Evolutionary conservation across 1,140 invertebrate species (phyloP).

Genomic region (Panulirus ornatus): DNA sequence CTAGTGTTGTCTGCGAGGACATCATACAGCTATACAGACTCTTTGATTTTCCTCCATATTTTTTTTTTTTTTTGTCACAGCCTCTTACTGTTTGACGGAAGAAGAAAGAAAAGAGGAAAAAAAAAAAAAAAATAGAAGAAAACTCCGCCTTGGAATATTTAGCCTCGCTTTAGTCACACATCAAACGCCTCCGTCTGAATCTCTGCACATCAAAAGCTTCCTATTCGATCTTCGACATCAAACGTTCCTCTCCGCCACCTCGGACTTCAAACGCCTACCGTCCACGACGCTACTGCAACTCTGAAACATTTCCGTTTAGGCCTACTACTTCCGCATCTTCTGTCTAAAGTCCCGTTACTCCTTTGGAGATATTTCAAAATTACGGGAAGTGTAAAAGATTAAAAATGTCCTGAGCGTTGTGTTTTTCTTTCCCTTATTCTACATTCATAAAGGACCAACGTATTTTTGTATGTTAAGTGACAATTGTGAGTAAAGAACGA

Average conservation of each 20-base stretch:
- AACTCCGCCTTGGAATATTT: not conserved
- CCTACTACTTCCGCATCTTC: constrained; percentile 11
- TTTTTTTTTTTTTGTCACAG: not conserved
- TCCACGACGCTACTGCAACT: not conserved
- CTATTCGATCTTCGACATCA: constrained; percentile 37
- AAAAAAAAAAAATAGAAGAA: not conserved
- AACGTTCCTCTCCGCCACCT: constrained; percentile 21
- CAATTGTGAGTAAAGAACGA: no score
- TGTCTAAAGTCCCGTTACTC: not conserved
- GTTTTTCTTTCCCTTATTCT: no score
- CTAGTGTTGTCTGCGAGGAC: no score
- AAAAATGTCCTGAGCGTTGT: no score
- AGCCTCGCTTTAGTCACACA: constrained; percentile 25
- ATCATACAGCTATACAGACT: no score
- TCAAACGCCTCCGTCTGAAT: constrained; percentile 33
- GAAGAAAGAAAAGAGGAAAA: not conserved
- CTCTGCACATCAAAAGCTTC: constrained; percentile 38
- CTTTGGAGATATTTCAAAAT: constrained; percentile 27
- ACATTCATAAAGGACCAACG: no score
- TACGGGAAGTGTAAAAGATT: constrained; percentile 21
- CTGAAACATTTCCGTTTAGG: constrained; percentile 23
- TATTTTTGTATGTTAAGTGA: no score
- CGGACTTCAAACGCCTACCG: constrained; percentile 6
- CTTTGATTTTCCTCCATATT: constrained; percentile 10
- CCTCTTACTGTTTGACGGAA: not conserved